A percentile compares a stretch with the other conserved stretches of the same genome.
These are phyloP conservation scores for Chaetophractus vellerosus DNA, from an alignment of 2,797 vertebrate species.

Conservation along the genomic window DNA sequence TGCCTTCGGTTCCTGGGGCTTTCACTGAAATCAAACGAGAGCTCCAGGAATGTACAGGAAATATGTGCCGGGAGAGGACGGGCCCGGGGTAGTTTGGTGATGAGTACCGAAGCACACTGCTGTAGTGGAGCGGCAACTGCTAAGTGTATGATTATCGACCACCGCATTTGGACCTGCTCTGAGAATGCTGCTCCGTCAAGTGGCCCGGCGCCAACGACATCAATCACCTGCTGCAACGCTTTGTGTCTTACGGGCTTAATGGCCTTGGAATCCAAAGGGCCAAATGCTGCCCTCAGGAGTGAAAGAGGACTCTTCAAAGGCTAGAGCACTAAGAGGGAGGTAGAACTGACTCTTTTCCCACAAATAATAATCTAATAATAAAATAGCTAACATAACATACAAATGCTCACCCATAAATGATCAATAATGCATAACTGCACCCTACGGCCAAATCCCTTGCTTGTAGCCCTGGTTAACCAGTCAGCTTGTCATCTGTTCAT, in stretches of 20 bases:
- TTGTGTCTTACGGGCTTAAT: conserved; percentile 69
- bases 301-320: background rate
- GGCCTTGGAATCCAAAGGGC: conserved; percentile 66
- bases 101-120: conserved; percentile 21
- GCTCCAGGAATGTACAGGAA: conserved; percentile 62
- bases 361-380: background rate
- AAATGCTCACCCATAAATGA: background rate
- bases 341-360: background rate
- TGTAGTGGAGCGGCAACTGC: background rate
- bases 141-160: conserved; percentile 81
- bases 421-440: background rate
- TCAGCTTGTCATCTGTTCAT: too few relatives aligned
- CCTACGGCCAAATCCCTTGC: background rate
- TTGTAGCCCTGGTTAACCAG: background rate
- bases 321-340: background rate
- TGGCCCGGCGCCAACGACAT: conserved; percentile 51
- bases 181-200: conserved; percentile 57
- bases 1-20: background rate
- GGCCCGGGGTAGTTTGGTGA: conserved; percentile 10
- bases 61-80: background rate
- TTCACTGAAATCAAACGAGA: background rate
- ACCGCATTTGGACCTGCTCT: conserved; percentile 55
- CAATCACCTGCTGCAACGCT: conserved; percentile 63
- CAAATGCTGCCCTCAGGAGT: conserved; percentile 39
- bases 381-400: background rate